phyloP scores from a whole-genome alignment of 1,140 invertebrate species.

The Pogonus chalceus region DNA sequence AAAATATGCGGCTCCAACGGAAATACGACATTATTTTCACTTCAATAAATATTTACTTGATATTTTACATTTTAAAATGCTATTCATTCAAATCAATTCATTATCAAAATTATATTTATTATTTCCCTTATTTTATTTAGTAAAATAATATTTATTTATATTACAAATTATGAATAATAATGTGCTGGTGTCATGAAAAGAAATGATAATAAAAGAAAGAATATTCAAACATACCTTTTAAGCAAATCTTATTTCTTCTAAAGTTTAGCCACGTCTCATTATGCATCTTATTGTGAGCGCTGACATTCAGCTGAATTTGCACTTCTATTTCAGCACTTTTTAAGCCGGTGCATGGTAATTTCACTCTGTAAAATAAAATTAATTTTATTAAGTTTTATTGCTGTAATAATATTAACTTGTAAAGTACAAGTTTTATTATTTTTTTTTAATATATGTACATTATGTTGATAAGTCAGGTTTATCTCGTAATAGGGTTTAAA shows the following conservation, averaged over 20 bases:
- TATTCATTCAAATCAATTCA: too few species aligned
- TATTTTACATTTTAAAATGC: too few species aligned
- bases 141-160: too few species aligned
- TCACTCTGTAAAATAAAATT: conserved; percentile 47
- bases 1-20: too few species aligned
- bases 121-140: too few species aligned
- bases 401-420: conserved; percentile 13
- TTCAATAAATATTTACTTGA: too few species aligned
- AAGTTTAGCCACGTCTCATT: conserved; percentile 69
- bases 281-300: conserved; percentile 47
- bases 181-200: too few species aligned
- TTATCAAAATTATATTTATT: too few species aligned
- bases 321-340: conserved; percentile 66
- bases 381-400: conserved; percentile 9
- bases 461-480: conserved; percentile 10
- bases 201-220: too few species aligned
- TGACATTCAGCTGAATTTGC: conserved; percentile 65
- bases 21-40: too few species aligned
- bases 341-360: conserved; percentile 66
- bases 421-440: conserved; percentile 2
- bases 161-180: too few species aligned
- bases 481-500: neutral
- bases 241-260: conserved; percentile 77
- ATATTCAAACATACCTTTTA: conserved; percentile 70
- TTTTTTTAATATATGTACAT: conserved; percentile 10